Evolutionary conservation across 2,888 invertebrate genomes (phyloP).

Genomic region (Teleiodes luculella): DNA sequence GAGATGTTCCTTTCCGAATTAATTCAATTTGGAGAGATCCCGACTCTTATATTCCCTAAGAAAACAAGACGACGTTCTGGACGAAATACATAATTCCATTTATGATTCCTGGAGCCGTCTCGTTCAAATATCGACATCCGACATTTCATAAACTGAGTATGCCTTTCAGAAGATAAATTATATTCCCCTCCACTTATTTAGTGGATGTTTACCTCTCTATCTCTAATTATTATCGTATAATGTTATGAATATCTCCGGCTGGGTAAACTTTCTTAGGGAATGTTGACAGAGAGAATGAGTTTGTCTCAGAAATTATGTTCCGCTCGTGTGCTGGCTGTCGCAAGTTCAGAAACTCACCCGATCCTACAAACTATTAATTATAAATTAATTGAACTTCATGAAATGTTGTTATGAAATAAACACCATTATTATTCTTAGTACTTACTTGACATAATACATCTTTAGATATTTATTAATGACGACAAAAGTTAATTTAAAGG

Average conservation of each 20-base stretch:
- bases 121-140: background rate
- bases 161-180: no score
- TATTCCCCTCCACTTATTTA: no score
- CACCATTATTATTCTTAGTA: no score
- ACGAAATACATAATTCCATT: background rate
- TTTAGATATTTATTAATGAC: no score
- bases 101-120: background rate
- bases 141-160: no score
- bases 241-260: background rate
- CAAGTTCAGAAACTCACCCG: background rate
- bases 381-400: no score
- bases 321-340: background rate
- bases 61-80: background rate
- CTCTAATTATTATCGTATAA: background rate
- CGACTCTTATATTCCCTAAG: background rate
- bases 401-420: background rate
- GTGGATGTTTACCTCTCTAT: no score
- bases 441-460: no score
- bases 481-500: no score
- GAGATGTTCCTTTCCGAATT: background rate
- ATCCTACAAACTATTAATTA: background rate
- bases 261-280: slow-evolving; percentile 21
- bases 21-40: background rate
- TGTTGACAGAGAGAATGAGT: slow-evolving; percentile 13
- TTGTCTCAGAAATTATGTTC: background rate